Percentiles rank a stretch among this genome's conserved stretches.
These are phyloP conservation scores for Saguinus imperator DNA, from an alignment of 2,113 vertebrate genomes.

Conservation along the genomic window DNA sequence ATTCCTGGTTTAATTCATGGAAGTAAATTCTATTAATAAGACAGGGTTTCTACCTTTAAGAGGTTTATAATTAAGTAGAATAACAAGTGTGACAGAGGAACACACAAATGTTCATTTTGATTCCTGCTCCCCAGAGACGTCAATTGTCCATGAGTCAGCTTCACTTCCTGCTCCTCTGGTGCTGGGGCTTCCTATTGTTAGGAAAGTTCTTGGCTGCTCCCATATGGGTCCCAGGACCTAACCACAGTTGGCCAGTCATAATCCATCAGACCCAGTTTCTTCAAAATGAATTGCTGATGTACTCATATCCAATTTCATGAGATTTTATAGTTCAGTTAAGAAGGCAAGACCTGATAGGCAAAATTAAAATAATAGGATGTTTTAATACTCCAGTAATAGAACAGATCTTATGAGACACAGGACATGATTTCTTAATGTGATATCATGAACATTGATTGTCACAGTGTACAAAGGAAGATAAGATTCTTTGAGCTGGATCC, in stretches of 20 bases:
- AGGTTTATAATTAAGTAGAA: background rate
- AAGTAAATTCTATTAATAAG: background rate
- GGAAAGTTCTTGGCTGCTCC: background rate
- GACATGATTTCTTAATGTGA: background rate
- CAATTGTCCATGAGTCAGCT: background rate
- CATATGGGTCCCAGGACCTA: background rate
- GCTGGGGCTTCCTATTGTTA: background rate
- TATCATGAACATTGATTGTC: background rate
- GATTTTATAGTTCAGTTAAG: background rate
- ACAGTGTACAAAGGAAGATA: background rate
- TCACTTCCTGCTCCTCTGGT: background rate
- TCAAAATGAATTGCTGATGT: background rate
- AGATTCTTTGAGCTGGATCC: background rate
- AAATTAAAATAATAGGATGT: background rate
- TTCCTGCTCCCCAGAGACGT: background rate
- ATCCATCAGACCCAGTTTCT: background rate
- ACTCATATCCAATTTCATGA: background rate
- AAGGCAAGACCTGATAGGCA: background rate
- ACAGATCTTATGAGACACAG: background rate
- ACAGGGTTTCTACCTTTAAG: background rate
- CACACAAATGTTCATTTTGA: background rate
- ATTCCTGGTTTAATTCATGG: slow-evolving; percentile 5
- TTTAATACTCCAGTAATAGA: background rate
- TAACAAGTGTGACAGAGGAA: background rate
- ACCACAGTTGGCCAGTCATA: background rate